Conservation (phyloP, 2,888 invertebrate species). For the Scaptomyza cyrtandrae region DNA sequence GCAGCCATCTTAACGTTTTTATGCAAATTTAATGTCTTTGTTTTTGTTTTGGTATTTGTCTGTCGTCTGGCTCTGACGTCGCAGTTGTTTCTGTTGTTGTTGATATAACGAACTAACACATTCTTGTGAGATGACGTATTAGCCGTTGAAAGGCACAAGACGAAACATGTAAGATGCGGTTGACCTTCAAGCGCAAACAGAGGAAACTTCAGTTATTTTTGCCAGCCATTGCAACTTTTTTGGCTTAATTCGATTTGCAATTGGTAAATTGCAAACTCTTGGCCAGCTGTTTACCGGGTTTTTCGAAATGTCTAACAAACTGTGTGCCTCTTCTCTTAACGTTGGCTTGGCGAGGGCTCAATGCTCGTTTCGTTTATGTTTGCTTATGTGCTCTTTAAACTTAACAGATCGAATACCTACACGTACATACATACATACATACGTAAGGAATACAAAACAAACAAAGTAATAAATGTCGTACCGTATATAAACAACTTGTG, state of each 20-base stretch:
- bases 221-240: conserved; percentile 16
- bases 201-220: conserved; percentile 7
- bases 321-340: conserved; percentile 12
- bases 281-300: conserved; percentile 19
- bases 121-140: conserved; percentile 63
- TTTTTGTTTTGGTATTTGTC: conserved; percentile 3
- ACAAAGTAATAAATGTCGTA: conserved; percentile 27
- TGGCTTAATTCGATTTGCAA: conserved; percentile 61
- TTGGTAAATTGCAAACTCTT: conserved; percentile 39
- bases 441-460: conserved; percentile 50
- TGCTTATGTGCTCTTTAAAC: conserved; percentile 13
- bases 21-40: conserved; percentile 59
- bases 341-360: conserved; percentile 10
- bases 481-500: conserved; percentile 23
- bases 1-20: conserved; percentile 28
- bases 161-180: conserved; percentile 73
- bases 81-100: conserved; percentile 29
- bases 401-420: conserved; percentile 19
- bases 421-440: conserved; percentile 11
- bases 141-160: conserved; percentile 23
- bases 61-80: neutral
- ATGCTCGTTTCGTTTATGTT: conserved; percentile 27
- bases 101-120: conserved; percentile 69
- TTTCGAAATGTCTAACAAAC: conserved; percentile 38
- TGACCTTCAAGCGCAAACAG: conserved; percentile 59